Evolutionary conservation across 2,113 vertebrate species (phyloP), one percentile per base, ranked within the genome.

Genomic region (Hypomesus transpacificus): DNA sequence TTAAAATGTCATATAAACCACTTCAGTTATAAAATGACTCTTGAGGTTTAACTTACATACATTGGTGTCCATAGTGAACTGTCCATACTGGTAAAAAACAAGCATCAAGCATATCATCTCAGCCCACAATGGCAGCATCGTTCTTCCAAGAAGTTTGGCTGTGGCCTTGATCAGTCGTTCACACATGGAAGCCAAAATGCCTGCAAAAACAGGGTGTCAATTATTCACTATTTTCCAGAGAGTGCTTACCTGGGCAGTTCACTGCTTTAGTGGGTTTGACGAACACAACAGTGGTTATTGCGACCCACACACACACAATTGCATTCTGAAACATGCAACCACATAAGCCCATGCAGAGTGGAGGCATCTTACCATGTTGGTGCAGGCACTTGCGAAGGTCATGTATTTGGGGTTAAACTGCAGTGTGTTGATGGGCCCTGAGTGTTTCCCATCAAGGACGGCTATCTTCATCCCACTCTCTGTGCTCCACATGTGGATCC

Each of bases 401-500:
- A 99, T 96, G 89, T 95, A 98, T 88, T 95, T 95, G 68, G 97
- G 96, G 81, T 99, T 99, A 85, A 99, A 99, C 85, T 98, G 97
- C 83, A 98, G 89, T 58, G 95, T 95, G 81, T 95, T 97, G 84
- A 99, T 96, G 14, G 97, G 95, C 39, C 96, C 96, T 13, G 95
- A 93, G 83, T 99, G 97, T 80, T 97, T 98, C 63, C 97, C 97
- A 77, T 99, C 97, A 85, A 98, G 75, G 70, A 99, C 93, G 20
- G 97, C 96, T 80, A 98, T 95, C 84, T 99, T 99, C 94, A 98
- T 97, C 54, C 96, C 96, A 13, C 94, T 98, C 84, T 98, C 97
- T 26, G 95, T 94, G 80, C 96, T 98, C 97, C 97, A 99, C 14
- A 99, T 95, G 1, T 99, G 97, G 75, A 99, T 95, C 83, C 97